These are phyloP conservation scores for Hippocampus mohnikei DNA, from an alignment of 2,113 vertebrate genomes.

Conservation along the genomic window DNA sequence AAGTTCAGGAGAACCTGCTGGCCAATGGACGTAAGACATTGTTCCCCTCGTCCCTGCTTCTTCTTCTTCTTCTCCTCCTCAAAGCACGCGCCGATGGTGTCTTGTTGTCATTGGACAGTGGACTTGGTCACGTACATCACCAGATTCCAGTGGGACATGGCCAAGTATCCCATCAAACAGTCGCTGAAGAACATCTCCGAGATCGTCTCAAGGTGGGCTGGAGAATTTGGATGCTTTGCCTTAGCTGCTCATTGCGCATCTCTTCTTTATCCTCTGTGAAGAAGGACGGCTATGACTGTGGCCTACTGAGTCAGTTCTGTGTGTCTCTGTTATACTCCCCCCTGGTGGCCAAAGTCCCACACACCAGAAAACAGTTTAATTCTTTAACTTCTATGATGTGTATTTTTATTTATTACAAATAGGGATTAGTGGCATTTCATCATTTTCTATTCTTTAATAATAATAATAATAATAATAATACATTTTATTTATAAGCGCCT, in stretches of 20 bases:
- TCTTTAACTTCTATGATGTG: too few species aligned
- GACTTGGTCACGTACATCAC: constrained; percentile 96
- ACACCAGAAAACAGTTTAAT: too few species aligned
- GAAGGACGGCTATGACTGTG: too few species aligned
- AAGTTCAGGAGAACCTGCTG: constrained; percentile 97
- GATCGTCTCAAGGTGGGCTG: constrained; percentile 89
- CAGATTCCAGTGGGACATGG: constrained; percentile 99
- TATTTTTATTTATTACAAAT: too few species aligned
- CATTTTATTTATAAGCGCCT: too few species aligned
- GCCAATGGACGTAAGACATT: constrained; percentile 88
- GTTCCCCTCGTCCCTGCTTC: not conserved
- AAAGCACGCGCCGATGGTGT: not conserved
- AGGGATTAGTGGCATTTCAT: too few species aligned
- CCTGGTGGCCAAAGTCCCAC: not conserved
- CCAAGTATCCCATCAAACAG: constrained; percentile 98
- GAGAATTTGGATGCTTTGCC: not conserved
- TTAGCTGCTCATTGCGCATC: too few species aligned
- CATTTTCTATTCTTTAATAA: not conserved
- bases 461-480: too few species aligned
- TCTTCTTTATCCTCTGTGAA: too few species aligned
- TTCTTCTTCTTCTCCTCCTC: not conserved
- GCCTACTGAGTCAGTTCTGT: too few species aligned
- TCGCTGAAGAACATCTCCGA: constrained; percentile 99
- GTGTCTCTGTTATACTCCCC: not conserved
- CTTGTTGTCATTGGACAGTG: constrained; percentile 67